phyloP scores from a whole-genome alignment of 2,797 vertebrate genomes.

The Chloroceryle amazona region DNA sequence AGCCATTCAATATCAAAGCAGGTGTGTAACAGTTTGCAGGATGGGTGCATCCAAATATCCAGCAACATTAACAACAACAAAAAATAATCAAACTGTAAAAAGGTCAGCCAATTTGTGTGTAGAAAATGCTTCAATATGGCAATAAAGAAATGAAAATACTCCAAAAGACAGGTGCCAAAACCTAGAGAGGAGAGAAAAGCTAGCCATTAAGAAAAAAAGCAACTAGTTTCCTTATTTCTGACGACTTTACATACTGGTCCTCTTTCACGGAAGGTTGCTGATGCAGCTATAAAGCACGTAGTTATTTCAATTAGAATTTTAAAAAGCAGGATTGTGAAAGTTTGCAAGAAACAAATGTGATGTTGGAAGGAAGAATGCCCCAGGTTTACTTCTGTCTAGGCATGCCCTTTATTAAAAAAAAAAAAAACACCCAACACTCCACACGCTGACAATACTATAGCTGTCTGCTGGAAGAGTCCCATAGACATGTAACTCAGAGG shows the following conservation, averaged over 20 bases:
- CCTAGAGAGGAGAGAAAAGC: not conserved
- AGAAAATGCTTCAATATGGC: not conserved
- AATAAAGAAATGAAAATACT: conserved; percentile 1
- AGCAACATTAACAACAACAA: not conserved
- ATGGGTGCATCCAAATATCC: not conserved
- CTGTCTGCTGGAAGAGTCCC: conserved; percentile 51
- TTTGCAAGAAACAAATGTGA: conserved; percentile 67
- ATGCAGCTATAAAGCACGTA: conserved; percentile 12
- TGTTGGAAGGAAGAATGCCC: conserved; percentile 63
- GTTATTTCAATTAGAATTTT: conserved; percentile 69
- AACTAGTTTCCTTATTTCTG: conserved; percentile 19
- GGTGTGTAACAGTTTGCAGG: not conserved
- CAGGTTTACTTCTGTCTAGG: conserved; percentile 67
- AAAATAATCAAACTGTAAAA: not conserved
- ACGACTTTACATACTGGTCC: conserved; percentile 10
- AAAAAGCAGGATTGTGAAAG: conserved; percentile 70
- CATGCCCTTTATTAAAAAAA: conserved; percentile 62
- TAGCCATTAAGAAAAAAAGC: conserved; percentile 23
- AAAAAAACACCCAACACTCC: not conserved
- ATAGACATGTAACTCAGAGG: not conserved
- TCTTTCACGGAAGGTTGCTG: conserved; percentile 26
- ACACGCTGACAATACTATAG: conserved; percentile 23
- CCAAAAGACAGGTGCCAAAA: not conserved
- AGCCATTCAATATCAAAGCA: not conserved
- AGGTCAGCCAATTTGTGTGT: not conserved